A percentile compares a stretch with the other conserved stretches of the same genome.
These are phyloP conservation scores for Dromius quadrimaculatus DNA, from an alignment of 2,888 invertebrate genomes.

Conservation along the genomic window DNA sequence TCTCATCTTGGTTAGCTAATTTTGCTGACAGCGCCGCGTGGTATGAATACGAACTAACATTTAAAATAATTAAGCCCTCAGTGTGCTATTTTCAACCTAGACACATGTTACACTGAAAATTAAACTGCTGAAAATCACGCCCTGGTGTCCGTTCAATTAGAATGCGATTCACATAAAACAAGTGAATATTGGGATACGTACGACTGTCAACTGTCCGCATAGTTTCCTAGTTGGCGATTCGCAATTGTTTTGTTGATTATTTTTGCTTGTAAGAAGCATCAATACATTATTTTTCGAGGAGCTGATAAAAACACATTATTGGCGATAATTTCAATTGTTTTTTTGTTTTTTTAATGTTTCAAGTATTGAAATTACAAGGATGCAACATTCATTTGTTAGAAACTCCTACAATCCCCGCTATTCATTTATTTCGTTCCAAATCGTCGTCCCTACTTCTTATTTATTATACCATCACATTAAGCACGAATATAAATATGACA, in stretches of 20 bases:
- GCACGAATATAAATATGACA: constrained; percentile 11
- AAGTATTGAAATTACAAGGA: too few species aligned
- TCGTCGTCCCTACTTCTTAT: not conserved
- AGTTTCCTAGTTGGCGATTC: too few species aligned
- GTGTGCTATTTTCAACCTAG: constrained; percentile 6
- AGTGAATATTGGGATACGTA: not conserved
- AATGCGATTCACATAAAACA: constrained; percentile 40
- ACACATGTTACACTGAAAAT: constrained; percentile 37
- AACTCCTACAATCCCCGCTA: too few species aligned
- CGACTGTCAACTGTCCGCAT: not conserved
- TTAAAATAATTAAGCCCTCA: constrained; percentile 30
- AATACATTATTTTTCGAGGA: not conserved
- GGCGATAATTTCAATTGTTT: too few species aligned
- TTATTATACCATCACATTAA: not conserved
- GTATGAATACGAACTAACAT: constrained; percentile 12
- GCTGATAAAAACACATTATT: not conserved
- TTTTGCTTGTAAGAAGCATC: not conserved
- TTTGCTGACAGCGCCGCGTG: constrained; percentile 7
- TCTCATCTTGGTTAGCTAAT: constrained; percentile 17
- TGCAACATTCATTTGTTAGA: too few species aligned
- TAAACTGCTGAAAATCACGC: constrained; percentile 15
- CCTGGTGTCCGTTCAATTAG: constrained; percentile 27
- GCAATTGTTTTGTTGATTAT: too few species aligned
- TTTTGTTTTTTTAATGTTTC: too few species aligned
- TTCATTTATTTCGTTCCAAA: too few species aligned